These are phyloP conservation scores for Anthopleura xanthogrammica DNA, from an alignment of 92 coral and sea anemone species.

Conservation along the genomic window DNA sequence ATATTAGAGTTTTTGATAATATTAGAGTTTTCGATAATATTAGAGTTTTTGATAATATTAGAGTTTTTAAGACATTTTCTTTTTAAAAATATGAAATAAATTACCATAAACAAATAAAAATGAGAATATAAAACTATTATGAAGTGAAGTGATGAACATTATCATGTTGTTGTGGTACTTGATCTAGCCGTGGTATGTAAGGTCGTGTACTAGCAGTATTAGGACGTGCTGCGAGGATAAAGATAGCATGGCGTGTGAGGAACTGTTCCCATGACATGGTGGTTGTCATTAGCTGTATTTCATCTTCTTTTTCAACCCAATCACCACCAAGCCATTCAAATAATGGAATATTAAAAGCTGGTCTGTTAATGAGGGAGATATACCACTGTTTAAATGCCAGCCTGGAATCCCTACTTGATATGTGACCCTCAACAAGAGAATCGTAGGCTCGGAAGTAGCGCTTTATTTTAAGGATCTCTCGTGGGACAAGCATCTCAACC, in stretches of 20 bases:
- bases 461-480: constrained; percentile 40
- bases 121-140: neutral
- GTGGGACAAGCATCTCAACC: constrained; percentile 39
- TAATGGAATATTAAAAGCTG: constrained; percentile 36
- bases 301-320: neutral
- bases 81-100: too few species aligned
- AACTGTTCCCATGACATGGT: constrained; percentile 44
- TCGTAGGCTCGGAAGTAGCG: constrained; percentile 43
- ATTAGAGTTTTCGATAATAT: too few species aligned
- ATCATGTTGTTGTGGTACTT: neutral
- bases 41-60: too few species aligned
- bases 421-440: constrained; percentile 23
- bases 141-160: neutral
- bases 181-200: constrained; percentile 42
- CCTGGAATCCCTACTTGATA: constrained; percentile 25
- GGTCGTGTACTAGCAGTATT: constrained; percentile 54
- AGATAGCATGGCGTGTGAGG: constrained; percentile 26
- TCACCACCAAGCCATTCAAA: constrained; percentile 28
- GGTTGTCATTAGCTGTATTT: constrained; percentile 3
- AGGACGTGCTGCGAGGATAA: constrained; percentile 54
- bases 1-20: too few species aligned
- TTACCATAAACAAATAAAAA: too few species aligned
- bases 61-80: too few species aligned
- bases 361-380: constrained; percentile 42
- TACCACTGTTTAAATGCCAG: constrained; percentile 50